Percentiles rank a stretch among this genome's conserved stretches.
Conservation (phyloP, 2,888 invertebrate species). For the Diarsia brunnea region DNA sequence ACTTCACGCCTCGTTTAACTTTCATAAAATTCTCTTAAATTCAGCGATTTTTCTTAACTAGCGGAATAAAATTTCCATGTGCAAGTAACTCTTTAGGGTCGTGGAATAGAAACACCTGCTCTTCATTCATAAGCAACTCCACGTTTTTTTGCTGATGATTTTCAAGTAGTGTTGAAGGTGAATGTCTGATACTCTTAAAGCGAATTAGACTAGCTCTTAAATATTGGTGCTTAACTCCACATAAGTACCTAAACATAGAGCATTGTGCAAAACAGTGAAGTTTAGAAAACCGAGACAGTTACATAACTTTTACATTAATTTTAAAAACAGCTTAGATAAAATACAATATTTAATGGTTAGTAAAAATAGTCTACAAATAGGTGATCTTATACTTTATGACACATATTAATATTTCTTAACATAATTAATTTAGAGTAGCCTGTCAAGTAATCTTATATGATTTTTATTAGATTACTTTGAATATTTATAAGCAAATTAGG, state of each 20-base stretch:
- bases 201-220: background rate
- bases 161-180: conserved; percentile 7
- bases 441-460: conserved; percentile 53
- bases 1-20: conserved; percentile 89
- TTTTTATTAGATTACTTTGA: conserved; percentile 61
- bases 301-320: conserved; percentile 14
- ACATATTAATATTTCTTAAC: conserved; percentile 52
- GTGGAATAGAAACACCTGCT: conserved; percentile 37
- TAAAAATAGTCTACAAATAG: conserved; percentile 38
- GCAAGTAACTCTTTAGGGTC: conserved; percentile 61
- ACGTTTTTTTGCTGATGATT: background rate
- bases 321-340: conserved; percentile 28
- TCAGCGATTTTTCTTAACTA: conserved; percentile 87
- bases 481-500: conserved; percentile 68
- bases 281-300: conserved; percentile 1
- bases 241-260: background rate
- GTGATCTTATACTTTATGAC: conserved; percentile 57
- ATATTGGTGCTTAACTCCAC: background rate
- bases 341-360: conserved; percentile 31
- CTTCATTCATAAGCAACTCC: conserved; percentile 27
- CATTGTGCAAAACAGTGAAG: background rate
- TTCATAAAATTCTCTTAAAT: conserved; percentile 89
- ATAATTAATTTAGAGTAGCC: conserved; percentile 60
- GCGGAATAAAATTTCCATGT: conserved; percentile 81
- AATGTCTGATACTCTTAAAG: background rate